Evolutionary conservation across 2,888 invertebrate species (phyloP).

Genomic region (Zaprionus bogoriensis): DNA sequence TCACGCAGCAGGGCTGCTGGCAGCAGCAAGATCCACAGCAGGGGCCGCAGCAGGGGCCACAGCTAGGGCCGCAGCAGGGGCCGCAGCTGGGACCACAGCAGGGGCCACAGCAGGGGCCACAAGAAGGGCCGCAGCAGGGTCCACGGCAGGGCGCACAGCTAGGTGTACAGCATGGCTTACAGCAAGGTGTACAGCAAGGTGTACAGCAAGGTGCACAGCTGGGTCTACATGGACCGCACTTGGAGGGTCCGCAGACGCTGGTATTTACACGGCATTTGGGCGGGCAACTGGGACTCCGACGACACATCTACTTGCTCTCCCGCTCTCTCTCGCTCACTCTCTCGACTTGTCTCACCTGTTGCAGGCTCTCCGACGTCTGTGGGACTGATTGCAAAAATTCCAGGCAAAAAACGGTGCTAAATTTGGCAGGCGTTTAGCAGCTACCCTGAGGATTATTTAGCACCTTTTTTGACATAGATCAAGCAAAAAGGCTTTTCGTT

Average conservation of each 20-base stretch:
- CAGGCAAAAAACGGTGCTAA: conserved; percentile 70
- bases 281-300: not conserved
- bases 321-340: conserved; percentile 15
- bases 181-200: conserved; percentile 1
- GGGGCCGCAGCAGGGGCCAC: conserved; percentile 20
- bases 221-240: conserved; percentile 54
- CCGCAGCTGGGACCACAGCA: conserved; percentile 45
- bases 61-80: conserved; percentile 61
- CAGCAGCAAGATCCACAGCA: conserved; percentile 47
- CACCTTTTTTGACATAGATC: conserved; percentile 53
- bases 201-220: conserved; percentile 53
- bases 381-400: conserved; percentile 19
- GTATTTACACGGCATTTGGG: not conserved
- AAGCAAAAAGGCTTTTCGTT: conserved; percentile 22
- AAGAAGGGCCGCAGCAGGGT: conserved; percentile 54
- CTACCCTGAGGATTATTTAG: conserved; percentile 49
- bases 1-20: conserved; percentile 51
- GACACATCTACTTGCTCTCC: not conserved
- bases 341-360: conserved; percentile 11
- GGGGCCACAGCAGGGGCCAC: conserved; percentile 60
- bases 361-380: too few relatives aligned
- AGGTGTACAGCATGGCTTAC: not conserved
- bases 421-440: conserved; percentile 34
- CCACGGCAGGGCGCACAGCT: conserved; percentile 16
- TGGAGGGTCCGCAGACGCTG: not conserved